Evolutionary conservation across 2,113 vertebrate species (phyloP), one percentile per base, ranked within the genome.

Genomic region (Dipodomys stephensi): DNA sequence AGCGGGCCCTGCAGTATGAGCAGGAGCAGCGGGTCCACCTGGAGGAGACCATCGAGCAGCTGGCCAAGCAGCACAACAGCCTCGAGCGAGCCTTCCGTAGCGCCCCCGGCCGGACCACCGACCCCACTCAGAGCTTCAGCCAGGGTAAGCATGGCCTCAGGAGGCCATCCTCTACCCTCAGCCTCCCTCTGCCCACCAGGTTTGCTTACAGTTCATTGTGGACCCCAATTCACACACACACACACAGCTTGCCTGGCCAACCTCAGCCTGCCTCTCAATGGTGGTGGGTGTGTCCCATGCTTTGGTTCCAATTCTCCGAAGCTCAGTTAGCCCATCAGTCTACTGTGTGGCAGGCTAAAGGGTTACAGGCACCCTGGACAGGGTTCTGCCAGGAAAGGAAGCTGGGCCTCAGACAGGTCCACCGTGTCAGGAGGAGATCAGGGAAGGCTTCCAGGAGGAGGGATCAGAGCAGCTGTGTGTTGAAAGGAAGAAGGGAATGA

Each of bases 51-150:
- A 99, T 99, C 19, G 99, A 99, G 98, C 99, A 99, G 98, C 76
- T 99, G 96, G 99, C 99, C 97, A 99, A 99, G 96, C 99, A 99
- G 97, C 99, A 99, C 98, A 99, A 99, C 98, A 99, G 99, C 98
- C 98, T 99, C 95, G 99, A 99, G 96, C 97, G 99, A 5, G 99
- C 99, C 98, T 99, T 99, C 98, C 99, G 99, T 8, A 98, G 98
- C 28, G 98, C 98, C 0, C 99, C 99, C 0, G 97, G 98, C n/a
- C 98, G 98, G 53, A 73, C 98, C 32, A 0, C 93, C 23, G 97
- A 96, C 97, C 83, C 97, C 46, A 88, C 98, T 69, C 97, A 98
- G 91, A 98, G 97, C 97, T 90, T 97, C 25, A 91, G 97, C 83
- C 98, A 99, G 97, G 99, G 99, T 99, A 3, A 6, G 22, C 23